phyloP scores from a whole-genome alignment of 2,113 vertebrate genomes.

The Ondatra zibethicus region DNA sequence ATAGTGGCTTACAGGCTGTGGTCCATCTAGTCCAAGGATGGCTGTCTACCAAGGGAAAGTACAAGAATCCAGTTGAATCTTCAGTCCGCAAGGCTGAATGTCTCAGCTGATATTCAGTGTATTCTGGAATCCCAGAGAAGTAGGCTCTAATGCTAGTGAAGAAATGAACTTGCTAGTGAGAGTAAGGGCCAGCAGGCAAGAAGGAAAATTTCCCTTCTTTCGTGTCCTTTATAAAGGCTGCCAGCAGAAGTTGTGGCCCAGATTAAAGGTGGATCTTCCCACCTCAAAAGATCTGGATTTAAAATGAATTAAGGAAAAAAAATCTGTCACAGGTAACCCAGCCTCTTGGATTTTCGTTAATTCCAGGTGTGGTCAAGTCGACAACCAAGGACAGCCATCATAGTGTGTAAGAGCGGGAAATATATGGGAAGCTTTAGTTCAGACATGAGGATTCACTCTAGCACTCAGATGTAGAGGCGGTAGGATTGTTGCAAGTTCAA shows the following conservation, averaged over 20 bases:
- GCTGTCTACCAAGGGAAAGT: not conserved
- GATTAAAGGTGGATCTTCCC: not conserved
- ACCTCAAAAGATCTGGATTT: not conserved
- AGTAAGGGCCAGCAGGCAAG: not conserved
- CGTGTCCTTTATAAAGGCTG: not conserved
- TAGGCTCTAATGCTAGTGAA: not conserved
- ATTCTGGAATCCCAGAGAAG: not conserved
- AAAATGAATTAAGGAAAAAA: not conserved
- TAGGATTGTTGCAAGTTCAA: not conserved
- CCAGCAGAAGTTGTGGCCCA: not conserved
- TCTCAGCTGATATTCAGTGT: not conserved
- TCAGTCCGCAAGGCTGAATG: not conserved
- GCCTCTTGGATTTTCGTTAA: not conserved
- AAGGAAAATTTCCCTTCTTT: not conserved
- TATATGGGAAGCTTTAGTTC: not conserved
- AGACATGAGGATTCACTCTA: not conserved
- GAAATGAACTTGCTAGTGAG: not conserved
- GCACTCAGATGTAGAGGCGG: not conserved
- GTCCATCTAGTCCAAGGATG: not conserved
- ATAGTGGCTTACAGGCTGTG: not conserved
- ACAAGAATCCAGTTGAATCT: not conserved
- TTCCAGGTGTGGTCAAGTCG: not conserved
- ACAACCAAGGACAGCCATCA: not conserved
- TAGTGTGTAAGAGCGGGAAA: not conserved
- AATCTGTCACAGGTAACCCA: not conserved